Evolutionary conservation across 2,888 invertebrate genomes (phyloP).

Genomic region (Hofmannophila pseudospretella): DNA sequence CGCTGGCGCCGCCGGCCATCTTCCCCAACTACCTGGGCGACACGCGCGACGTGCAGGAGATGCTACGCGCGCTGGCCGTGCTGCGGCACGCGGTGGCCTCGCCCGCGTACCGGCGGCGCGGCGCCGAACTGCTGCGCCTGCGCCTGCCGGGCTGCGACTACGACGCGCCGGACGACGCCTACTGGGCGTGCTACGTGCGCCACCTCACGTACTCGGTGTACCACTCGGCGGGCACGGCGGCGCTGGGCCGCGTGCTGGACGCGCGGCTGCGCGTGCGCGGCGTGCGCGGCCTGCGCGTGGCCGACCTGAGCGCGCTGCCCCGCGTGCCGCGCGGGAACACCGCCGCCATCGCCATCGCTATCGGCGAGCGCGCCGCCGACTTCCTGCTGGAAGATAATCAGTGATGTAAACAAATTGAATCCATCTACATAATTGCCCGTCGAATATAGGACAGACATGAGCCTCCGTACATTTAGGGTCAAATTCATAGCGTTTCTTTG

Average conservation of each 20-base stretch:
- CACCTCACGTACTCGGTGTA: conserved; percentile 44
- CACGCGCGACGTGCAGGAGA: conserved; percentile 33
- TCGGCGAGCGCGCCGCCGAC: conserved; percentile 24
- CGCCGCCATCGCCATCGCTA: conserved; percentile 1
- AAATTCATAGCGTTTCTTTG: too few relatives aligned
- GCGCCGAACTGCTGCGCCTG: conserved; percentile 30
- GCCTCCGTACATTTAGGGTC: too few relatives aligned
- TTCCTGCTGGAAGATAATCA: conserved; percentile 25
- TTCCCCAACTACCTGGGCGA: conserved; percentile 42
- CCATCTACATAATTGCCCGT: too few relatives aligned
- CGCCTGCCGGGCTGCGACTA: conserved; percentile 33
- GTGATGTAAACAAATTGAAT: too few relatives aligned
- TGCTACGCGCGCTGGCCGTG: conserved; percentile 34
- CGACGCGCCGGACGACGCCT: conserved; percentile 31
- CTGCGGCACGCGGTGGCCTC: conserved; percentile 33
- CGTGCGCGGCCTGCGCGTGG: conserved; percentile 2
- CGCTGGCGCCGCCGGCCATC: conserved; percentile 31
- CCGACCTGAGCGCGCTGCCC: conserved; percentile 13
- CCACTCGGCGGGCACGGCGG: conserved; percentile 46
- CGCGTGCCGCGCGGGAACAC: neutral
- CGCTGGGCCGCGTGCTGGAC: conserved; percentile 39
- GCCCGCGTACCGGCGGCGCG: conserved; percentile 18
- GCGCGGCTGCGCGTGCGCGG: conserved; percentile 2
- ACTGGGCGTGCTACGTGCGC: conserved; percentile 50
- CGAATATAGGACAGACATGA: too few relatives aligned